phyloP scores from a whole-genome alignment of 2,888 invertebrate genomes.

The Griposia aprilina region DNA sequence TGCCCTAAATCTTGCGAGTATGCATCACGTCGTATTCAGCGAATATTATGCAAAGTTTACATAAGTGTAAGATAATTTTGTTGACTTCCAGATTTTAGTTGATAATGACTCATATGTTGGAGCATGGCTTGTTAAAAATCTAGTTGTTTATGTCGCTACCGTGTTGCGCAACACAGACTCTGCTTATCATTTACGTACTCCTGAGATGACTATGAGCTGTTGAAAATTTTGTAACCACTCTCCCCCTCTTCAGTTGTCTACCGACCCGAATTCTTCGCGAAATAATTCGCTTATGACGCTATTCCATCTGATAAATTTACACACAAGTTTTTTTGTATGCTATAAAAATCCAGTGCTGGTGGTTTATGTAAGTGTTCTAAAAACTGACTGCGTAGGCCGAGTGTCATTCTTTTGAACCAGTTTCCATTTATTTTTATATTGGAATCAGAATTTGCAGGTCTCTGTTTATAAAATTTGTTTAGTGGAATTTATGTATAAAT shows the following conservation, averaged over 20 bases:
- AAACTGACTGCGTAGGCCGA: constrained; percentile 77
- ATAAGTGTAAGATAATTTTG: constrained; percentile 65
- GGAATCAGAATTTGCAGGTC: constrained; percentile 37
- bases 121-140: constrained; percentile 69
- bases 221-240: constrained; percentile 66
- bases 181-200: constrained; percentile 73
- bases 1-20: constrained; percentile 63
- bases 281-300: constrained; percentile 70
- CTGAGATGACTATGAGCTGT: constrained; percentile 69
- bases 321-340: constrained; percentile 72
- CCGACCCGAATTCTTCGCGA: constrained; percentile 70
- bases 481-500: constrained; percentile 52
- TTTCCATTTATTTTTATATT: constrained; percentile 72
- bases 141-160: constrained; percentile 67
- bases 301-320: constrained; percentile 74
- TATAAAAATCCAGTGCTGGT: constrained; percentile 71
- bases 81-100: constrained; percentile 67
- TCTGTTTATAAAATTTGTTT: constrained; percentile 60
- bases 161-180: constrained; percentile 74
- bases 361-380: constrained; percentile 81
- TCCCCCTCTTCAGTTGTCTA: constrained; percentile 59
- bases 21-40: constrained; percentile 61
- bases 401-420: constrained; percentile 74
- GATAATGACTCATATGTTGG: constrained; percentile 68
- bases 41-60: constrained; percentile 70